Conservation (phyloP, 2,797 vertebrate species). For the Rhynchonycteris naso region DNA sequence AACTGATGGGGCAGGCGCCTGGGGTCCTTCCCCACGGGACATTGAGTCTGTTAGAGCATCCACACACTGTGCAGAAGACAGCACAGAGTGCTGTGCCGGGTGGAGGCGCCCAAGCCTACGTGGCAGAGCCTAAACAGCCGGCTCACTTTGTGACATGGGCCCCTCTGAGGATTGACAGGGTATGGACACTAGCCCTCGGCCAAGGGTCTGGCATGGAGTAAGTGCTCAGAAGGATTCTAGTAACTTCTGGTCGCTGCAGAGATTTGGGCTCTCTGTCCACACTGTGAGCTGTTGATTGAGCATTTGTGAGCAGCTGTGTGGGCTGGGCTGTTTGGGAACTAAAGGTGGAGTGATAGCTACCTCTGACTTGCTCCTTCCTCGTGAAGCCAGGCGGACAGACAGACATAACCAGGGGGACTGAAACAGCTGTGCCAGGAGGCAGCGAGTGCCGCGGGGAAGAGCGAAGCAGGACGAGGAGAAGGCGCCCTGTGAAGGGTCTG, state of each 20-base stretch:
- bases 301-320: accelerated
- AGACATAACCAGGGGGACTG: background rate
- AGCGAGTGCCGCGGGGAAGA: background rate
- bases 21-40: background rate
- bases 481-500: background rate
- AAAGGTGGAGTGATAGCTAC: background rate
- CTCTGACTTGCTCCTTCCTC: accelerated
- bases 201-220: background rate
- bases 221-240: background rate
- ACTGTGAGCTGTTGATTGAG: too few relatives aligned
- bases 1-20: background rate
- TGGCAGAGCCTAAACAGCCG: background rate
- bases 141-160: background rate
- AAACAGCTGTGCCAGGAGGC: background rate
- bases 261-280: background rate
- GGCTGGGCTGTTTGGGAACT: background rate
- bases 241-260: background rate
- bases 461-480: background rate
- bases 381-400: background rate
- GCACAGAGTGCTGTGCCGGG: too few relatives aligned
- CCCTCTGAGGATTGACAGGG: background rate
- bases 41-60: too few relatives aligned
- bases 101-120: background rate
- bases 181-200: background rate
- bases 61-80: background rate